phyloP scores from a whole-genome alignment of 2,113 vertebrate genomes.

The Terrapene triunguis region DNA sequence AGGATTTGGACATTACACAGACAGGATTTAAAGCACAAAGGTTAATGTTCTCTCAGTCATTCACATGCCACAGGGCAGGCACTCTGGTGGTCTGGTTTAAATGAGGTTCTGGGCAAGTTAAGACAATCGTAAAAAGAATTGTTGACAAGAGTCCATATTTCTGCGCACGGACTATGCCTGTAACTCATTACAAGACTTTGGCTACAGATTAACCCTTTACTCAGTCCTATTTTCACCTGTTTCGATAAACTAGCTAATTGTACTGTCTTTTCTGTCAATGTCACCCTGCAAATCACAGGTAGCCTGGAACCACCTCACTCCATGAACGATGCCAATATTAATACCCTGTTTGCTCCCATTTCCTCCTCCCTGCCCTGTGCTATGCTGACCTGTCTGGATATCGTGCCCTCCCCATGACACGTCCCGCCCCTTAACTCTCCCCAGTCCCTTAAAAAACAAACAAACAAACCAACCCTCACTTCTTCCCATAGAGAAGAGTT shows the following conservation, averaged over 20 bases:
- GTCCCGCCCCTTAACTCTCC: neutral
- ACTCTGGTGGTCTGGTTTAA: accelerated
- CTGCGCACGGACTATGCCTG: neutral
- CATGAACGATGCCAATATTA: neutral
- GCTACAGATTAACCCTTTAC: neutral
- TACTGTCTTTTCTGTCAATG: neutral
- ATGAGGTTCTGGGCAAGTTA: neutral
- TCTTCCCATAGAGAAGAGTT: neutral
- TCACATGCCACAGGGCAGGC: neutral
- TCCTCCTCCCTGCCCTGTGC: accelerated
- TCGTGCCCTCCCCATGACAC: neutral
- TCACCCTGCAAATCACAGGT: neutral
- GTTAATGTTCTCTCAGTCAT: accelerated
- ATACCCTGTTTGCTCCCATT: accelerated
- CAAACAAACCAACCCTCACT: too few species aligned
- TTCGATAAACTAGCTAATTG: neutral
- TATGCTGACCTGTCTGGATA: accelerated
- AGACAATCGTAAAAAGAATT: neutral
- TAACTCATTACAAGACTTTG: neutral
- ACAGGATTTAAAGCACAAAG: accelerated
- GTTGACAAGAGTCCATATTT: neutral
- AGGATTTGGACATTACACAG: neutral
- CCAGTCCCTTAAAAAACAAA: neutral
- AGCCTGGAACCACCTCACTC: neutral
- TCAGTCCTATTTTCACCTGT: neutral